These are phyloP conservation scores for Myotis daubentonii DNA, from an alignment of 2,797 vertebrate species.

Conservation along the genomic window DNA sequence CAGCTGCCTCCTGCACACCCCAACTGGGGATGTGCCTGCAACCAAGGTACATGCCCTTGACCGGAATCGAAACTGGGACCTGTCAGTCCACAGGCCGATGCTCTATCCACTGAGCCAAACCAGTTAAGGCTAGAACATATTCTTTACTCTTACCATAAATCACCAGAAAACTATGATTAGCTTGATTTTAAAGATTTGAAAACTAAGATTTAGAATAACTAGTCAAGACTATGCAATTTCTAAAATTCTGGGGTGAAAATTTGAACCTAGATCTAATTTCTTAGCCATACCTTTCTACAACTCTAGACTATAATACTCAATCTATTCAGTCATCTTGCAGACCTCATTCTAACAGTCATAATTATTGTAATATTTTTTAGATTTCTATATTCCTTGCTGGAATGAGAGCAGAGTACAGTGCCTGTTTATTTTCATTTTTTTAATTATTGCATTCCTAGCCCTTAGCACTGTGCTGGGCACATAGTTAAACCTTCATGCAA, in stretches of 20 bases:
- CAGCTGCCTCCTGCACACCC: too few relatives aligned
- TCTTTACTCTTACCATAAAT: neutral
- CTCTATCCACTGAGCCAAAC: too few relatives aligned
- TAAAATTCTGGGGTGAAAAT: neutral
- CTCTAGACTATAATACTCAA: neutral
- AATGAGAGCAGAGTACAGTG: neutral
- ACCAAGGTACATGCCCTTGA: too few relatives aligned
- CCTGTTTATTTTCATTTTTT: neutral
- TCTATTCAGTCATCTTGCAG: neutral
- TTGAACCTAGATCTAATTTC: neutral
- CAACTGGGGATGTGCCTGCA: too few relatives aligned
- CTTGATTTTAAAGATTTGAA: conserved; percentile 10
- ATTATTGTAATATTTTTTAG: neutral
- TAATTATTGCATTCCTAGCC: neutral
- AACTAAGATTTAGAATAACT: neutral
- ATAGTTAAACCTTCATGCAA: neutral
- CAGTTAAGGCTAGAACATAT: neutral
- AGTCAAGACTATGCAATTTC: neutral
- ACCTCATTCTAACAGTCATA: neutral
- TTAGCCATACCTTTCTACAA: neutral
- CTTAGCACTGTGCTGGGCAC: neutral
- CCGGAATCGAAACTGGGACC: too few relatives aligned
- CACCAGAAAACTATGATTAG: neutral
- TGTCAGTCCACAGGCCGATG: rapidly evolving
- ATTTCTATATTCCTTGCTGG: neutral